Percentiles rank a stretch among this genome's conserved stretches.
Conservation (phyloP, 37 sponge, comb jelly and placozoan genomes). For the Beroe forskalii region DNA sequence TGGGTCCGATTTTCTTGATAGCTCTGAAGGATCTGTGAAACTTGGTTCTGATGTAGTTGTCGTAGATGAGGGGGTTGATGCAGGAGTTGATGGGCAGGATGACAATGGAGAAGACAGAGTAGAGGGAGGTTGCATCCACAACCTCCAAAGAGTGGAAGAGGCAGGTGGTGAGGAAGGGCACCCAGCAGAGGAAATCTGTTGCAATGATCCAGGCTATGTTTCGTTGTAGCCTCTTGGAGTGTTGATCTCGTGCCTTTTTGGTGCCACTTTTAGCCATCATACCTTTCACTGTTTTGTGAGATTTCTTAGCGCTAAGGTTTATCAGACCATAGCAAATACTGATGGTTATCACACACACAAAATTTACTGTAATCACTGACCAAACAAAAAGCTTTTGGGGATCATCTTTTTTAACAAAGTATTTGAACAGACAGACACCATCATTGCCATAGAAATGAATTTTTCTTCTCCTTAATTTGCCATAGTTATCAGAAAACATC, state of each 20-base stretch:
- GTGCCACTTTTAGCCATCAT: not conserved
- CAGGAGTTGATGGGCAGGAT: slow-evolving; percentile 38
- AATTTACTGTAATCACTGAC: slow-evolving; percentile 1
- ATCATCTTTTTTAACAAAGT: not conserved
- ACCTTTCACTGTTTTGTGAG: not conserved
- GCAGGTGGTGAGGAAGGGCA: slow-evolving; percentile 14
- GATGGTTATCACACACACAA: not conserved
- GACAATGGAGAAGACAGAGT: slow-evolving; percentile 20
- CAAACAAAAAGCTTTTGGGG: not conserved
- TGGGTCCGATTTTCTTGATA: too few species aligned
- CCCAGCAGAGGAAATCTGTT: slow-evolving; percentile 53
- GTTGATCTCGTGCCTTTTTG: not conserved
- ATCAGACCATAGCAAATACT: not conserved
- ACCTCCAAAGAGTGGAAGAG: not conserved
- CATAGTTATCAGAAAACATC: slow-evolving; percentile 7
- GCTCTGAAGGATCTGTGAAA: too few species aligned
- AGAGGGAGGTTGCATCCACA: not conserved
- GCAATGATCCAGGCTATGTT: not conserved
- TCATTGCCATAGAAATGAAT: slow-evolving; percentile 48
- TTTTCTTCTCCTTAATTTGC: not conserved
- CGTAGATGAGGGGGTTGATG: slow-evolving; percentile 42
- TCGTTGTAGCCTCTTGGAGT: not conserved
- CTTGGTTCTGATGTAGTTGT: not conserved
- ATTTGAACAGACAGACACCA: slow-evolving; percentile 48
- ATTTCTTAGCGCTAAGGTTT: not conserved